Base-by-base conservation (phyloP, 2,888 invertebrate genomes). In the Nudaria mundana region DNA sequence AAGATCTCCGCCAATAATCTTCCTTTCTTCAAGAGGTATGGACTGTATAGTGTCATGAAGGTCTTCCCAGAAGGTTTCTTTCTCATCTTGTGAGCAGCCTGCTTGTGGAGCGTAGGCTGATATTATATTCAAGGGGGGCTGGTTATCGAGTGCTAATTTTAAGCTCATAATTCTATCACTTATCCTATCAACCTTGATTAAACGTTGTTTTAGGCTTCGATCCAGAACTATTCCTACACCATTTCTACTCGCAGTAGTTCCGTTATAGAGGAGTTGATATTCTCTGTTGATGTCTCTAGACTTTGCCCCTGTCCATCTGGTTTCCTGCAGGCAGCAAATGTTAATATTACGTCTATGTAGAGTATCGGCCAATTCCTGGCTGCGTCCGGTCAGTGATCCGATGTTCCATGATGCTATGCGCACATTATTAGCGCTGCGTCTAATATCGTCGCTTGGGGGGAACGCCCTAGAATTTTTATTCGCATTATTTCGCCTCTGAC, bases 261-360 rank as follows among this genome's bases (percentile, higher is more conserved):
- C 48, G 14, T 42, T 16, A 12, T 42, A 40, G 3, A 40, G 15
- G 0, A 52, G 31, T 16, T 52, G 25, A 22, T 44, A 50, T 3
- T 18, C 14, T 12, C n/a, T 7, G 3, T 24, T 24, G 3, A 33
- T 23, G 3, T 33, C 24, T 14, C 33, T 33, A 3, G 50, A 40
- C 25, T 53, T 53, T 1, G 47, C 30, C 5, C 52, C n/a, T 31
- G 44, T 48, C 56, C 56, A 56, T 31, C 47, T 50, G 7, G 39
- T 40, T 26, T 56, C 48, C 28, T 52, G 50, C 0, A 52, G 16
- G 20, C 56, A 52, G 25, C 50, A 46, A 5, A 43, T 40, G 20
- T 48, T 42, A 11, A 50, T 40, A 16, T 24, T 12, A 3, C 28
- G 8, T 28, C 28, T 28, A 3, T 28, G 8, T 5, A 30, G 16